Percentiles rank a stretch among this genome's conserved stretches.
phyloP scores from a whole-genome alignment of 2,113 vertebrate genomes.

The Apteryx owenii region DNA sequence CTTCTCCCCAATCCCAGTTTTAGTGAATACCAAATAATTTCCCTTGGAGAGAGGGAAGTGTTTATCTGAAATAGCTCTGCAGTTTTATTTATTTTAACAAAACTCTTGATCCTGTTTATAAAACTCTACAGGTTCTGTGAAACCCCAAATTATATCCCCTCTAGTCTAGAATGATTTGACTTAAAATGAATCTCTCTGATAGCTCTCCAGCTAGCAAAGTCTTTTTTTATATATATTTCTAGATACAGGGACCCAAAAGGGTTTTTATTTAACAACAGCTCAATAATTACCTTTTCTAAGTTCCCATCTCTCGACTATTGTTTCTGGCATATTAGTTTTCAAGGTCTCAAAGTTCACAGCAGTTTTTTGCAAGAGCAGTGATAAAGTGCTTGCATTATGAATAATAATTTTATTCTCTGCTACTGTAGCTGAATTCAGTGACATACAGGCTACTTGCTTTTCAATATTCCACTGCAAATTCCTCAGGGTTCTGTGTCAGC shows the following conservation, averaged over 20 bases:
- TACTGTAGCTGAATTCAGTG: constrained; percentile 8
- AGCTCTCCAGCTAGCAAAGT: not conserved
- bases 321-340: constrained; percentile 72
- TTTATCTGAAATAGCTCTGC: constrained; percentile 53
- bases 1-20: not conserved
- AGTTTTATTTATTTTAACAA: constrained; percentile 55
- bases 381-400: constrained; percentile 55
- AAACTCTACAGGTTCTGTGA: constrained; percentile 10
- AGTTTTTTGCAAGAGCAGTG: constrained; percentile 31
- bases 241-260: constrained; percentile 30
- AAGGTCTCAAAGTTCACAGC: constrained; percentile 61
- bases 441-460: constrained; percentile 28
- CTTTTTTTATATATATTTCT: not conserved
- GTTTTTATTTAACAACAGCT: constrained; percentile 62
- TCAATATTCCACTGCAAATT: constrained; percentile 31
- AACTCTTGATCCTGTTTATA: not conserved
- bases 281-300: constrained; percentile 67
- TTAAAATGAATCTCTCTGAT: constrained; percentile 45
- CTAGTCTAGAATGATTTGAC: constrained; percentile 23
- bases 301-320: constrained; percentile 33
- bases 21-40: constrained; percentile 2
- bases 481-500: constrained; percentile 51
- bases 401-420: constrained; percentile 57
- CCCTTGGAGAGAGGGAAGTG: not conserved
- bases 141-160: constrained; percentile 29